Conservation (phyloP, 1,140 invertebrate genomes). For the Hermetia illucens region DNA sequence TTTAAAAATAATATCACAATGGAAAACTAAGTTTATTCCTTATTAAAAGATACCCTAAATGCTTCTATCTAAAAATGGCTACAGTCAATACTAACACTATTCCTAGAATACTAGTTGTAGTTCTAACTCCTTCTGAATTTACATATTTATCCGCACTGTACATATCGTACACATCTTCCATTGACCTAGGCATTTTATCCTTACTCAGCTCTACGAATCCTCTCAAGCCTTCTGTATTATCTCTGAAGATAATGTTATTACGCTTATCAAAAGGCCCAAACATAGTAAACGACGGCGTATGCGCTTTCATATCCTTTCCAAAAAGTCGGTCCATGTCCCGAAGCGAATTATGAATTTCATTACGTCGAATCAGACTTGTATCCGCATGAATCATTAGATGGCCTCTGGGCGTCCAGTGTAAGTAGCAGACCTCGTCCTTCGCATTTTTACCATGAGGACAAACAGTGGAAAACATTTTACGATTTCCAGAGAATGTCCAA, state of each 20-base stretch:
- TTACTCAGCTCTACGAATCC: conserved; percentile 28
- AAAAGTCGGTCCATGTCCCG: conserved; percentile 50
- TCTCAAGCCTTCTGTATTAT: conserved; percentile 38
- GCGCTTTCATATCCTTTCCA: conserved; percentile 41
- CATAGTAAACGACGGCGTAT: conserved; percentile 45
- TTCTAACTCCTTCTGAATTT: not conserved
- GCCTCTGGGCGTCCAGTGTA: conserved; percentile 54
- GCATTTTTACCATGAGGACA: conserved; percentile 36
- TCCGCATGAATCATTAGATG: conserved; percentile 43
- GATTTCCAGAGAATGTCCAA: conserved; percentile 12
- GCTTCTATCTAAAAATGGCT: too few relatives aligned
- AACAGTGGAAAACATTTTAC: conserved; percentile 26
- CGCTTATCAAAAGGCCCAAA: conserved; percentile 47
- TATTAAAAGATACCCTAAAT: conserved; percentile 8
- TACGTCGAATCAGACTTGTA: conserved; percentile 33
- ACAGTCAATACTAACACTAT: too few relatives aligned
- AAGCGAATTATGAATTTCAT: conserved; percentile 50
- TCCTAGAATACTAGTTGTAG: too few relatives aligned
- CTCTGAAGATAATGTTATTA: conserved; percentile 49
- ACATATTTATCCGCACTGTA: conserved; percentile 16
- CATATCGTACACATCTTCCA: conserved; percentile 23
- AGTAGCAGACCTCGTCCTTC: conserved; percentile 40
- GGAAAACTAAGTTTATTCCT: not conserved
- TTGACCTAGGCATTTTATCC: conserved; percentile 18
- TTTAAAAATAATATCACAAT: conserved; percentile 1